These are phyloP conservation scores for Lasioglossum malachurum DNA, from an alignment of 2,888 invertebrate species.

Conservation along the genomic window DNA sequence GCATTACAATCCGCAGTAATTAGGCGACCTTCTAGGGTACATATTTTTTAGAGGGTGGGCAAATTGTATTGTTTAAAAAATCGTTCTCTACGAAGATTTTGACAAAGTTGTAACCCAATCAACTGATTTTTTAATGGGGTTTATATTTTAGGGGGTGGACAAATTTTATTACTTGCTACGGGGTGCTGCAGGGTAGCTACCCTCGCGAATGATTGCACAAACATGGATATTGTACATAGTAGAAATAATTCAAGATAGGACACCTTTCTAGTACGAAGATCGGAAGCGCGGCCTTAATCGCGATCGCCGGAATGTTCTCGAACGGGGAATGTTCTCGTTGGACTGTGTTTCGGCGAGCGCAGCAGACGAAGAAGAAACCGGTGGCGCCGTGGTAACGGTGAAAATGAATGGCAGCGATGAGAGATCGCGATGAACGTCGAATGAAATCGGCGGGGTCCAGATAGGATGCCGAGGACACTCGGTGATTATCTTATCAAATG, in stretches of 20 bases:
- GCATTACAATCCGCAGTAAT: too few relatives aligned
- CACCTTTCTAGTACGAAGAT: neutral
- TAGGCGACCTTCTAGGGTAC: too few relatives aligned
- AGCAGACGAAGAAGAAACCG: constrained; percentile 23
- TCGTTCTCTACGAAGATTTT: too few relatives aligned
- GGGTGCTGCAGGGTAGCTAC: too few relatives aligned
- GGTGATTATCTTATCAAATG: constrained; percentile 74
- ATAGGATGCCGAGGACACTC: constrained; percentile 58
- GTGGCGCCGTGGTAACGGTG: constrained; percentile 62
- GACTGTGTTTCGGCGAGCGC: neutral
- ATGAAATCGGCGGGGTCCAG: constrained; percentile 21
- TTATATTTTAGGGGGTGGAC: neutral
- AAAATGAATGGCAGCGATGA: constrained; percentile 54
- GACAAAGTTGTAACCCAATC: too few relatives aligned
- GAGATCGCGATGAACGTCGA: constrained; percentile 12
- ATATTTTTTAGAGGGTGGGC: too few relatives aligned
- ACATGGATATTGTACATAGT: neutral
- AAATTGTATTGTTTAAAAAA: too few relatives aligned
- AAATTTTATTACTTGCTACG: too few relatives aligned
- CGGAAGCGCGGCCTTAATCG: neutral
- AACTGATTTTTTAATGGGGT: neutral
- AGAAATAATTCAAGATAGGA: neutral
- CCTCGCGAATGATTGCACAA: too few relatives aligned
- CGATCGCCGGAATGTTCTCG: constrained; percentile 30
- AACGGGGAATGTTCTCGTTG: constrained; percentile 13